These are phyloP conservation scores for Erinaceus europaeus DNA, from an alignment of 2,113 vertebrate species.

Conservation along the genomic window DNA sequence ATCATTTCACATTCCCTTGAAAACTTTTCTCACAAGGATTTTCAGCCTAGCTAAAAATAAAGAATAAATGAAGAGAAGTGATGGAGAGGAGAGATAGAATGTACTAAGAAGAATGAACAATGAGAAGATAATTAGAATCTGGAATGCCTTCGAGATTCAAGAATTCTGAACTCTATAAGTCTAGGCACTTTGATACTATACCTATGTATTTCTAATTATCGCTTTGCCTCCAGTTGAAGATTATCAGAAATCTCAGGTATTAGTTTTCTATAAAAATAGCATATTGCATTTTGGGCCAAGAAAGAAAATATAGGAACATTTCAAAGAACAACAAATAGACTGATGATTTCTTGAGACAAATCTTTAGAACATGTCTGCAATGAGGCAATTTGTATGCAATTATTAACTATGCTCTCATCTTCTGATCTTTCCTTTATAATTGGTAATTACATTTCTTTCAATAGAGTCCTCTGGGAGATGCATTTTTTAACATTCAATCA, in stretches of 20 bases:
- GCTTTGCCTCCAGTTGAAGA: constrained; percentile 43
- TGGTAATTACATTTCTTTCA: constrained; percentile 40
- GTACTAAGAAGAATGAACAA: constrained; percentile 66
- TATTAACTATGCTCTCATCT: background rate
- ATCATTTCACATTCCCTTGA: constrained; percentile 56
- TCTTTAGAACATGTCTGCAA: background rate
- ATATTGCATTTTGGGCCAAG: constrained; percentile 20
- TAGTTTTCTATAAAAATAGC: constrained; percentile 50
- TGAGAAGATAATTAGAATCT: constrained; percentile 58
- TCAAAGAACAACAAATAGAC: background rate
- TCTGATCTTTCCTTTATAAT: constrained; percentile 36
- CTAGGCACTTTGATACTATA: constrained; percentile 50
- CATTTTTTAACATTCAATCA: constrained; percentile 12
- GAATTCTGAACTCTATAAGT: constrained; percentile 42
- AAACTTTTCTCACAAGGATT: constrained; percentile 60
- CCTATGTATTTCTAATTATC: constrained; percentile 49
- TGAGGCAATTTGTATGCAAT: constrained; percentile 32
- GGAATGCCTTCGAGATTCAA: constrained; percentile 66
- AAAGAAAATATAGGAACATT: constrained; percentile 24
- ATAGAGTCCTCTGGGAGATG: background rate
- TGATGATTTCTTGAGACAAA: background rate
- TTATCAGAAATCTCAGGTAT: constrained; percentile 61
- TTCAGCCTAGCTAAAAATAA: constrained; percentile 22
- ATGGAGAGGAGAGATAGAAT: background rate
- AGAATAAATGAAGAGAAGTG: background rate